Conservation (phyloP, 2,797 vertebrate species). For the Chloroceryle amazona region DNA sequence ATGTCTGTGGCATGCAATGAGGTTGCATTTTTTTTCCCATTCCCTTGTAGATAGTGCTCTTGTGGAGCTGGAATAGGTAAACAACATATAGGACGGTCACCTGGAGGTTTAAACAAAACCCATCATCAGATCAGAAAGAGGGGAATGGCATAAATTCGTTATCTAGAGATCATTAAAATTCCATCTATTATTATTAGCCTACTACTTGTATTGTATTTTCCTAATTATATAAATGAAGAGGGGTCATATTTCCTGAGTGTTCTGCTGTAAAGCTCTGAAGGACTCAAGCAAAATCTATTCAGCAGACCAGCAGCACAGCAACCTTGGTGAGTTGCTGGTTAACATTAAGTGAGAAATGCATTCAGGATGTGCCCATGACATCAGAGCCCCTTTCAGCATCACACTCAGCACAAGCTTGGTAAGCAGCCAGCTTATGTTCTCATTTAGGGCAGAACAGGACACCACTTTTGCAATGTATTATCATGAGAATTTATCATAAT, state of each 20-base stretch:
- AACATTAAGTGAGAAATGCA: not conserved
- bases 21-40: constrained; percentile 78
- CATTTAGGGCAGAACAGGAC: not conserved
- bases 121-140: not conserved
- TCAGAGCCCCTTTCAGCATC: not conserved
- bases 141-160: not conserved
- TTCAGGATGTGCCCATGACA: not conserved
- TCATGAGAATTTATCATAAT: not conserved
- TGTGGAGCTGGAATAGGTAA: constrained; percentile 73
- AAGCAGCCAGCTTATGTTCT: not conserved
- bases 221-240: not conserved
- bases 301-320: not conserved
- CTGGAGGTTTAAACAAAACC: constrained; percentile 59
- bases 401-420: not conserved
- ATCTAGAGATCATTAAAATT: not conserved
- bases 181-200: not conserved
- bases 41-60: constrained; percentile 77
- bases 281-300: not conserved
- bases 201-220: not conserved
- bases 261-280: not conserved
- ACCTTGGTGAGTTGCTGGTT: not conserved
- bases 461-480: not conserved
- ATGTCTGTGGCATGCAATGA: constrained; percentile 83
- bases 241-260: not conserved
- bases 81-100: constrained; percentile 57